These are phyloP conservation scores for Florisuga fusca DNA, from an alignment of 2,797 vertebrate species.

Conservation along the genomic window DNA sequence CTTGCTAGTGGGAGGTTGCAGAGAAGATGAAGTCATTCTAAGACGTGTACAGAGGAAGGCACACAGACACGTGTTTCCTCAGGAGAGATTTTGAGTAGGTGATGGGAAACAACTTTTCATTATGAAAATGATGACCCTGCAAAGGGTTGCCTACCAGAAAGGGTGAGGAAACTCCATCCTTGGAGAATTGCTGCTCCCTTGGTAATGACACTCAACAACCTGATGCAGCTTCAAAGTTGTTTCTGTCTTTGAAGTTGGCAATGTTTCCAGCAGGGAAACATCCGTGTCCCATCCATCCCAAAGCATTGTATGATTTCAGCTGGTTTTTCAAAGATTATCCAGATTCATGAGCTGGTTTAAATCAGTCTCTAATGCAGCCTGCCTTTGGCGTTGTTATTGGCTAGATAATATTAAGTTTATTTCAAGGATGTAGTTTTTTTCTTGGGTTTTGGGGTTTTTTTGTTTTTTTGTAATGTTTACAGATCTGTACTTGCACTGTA, in stretches of 20 bases:
- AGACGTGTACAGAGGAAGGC: not conserved
- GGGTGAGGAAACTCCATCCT: not conserved
- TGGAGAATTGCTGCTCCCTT: not conserved
- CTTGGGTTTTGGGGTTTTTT: too few relatives aligned
- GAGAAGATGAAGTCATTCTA: not conserved
- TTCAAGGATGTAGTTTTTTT: too few relatives aligned
- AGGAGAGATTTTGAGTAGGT: not conserved
- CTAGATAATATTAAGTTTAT: not conserved
- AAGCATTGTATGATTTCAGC: not conserved
- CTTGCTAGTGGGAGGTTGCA: rapidly evolving
- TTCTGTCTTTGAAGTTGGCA: not conserved
- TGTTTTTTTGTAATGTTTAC: not conserved
- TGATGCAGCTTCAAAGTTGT: not conserved
- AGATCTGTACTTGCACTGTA: not conserved
- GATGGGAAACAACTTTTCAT: not conserved
- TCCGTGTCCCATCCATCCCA: not conserved
- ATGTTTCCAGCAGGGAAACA: not conserved
- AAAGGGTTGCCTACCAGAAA: not conserved
- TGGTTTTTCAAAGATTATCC: not conserved
- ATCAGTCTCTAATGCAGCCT: not conserved
- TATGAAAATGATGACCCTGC: not conserved
- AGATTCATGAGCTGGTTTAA: not conserved
- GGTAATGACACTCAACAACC: not conserved
- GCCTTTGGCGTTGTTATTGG: not conserved
- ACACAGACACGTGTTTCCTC: not conserved